phyloP scores from a whole-genome alignment of 2,888 invertebrate species.

The Itoplectis maculator region DNA sequence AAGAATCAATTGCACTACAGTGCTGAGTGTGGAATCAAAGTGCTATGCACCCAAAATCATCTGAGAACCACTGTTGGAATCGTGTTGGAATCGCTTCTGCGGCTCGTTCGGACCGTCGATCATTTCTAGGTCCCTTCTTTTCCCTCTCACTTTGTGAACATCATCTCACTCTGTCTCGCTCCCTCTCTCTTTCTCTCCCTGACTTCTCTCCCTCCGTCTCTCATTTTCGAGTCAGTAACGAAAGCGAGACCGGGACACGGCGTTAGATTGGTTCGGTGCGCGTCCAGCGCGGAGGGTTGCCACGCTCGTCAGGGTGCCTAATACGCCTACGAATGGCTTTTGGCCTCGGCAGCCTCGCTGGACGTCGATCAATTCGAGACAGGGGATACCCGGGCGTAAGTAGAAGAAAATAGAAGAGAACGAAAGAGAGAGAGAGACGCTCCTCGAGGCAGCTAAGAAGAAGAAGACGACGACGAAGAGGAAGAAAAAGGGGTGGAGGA shows the following conservation, averaged over 20 bases:
- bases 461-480: slow-evolving; percentile 32
- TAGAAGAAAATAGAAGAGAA: slow-evolving; percentile 21
- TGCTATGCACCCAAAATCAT: background rate
- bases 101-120: slow-evolving; percentile 76
- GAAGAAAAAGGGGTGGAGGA: background rate
- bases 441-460: background rate
- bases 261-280: slow-evolving; percentile 58
- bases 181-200: slow-evolving; percentile 39
- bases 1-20: no score
- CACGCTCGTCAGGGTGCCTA: slow-evolving; percentile 68
- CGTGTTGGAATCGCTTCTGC: slow-evolving; percentile 67
- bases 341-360: slow-evolving; percentile 59
- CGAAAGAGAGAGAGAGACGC: slow-evolving; percentile 12
- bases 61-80: slow-evolving; percentile 73
- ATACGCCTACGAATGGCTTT: slow-evolving; percentile 69
- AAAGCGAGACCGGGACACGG: slow-evolving; percentile 48
- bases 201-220: slow-evolving; percentile 33
- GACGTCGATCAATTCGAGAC: slow-evolving; percentile 67
- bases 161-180: slow-evolving; percentile 37
- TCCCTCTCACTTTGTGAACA: slow-evolving; percentile 54
- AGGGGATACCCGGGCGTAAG: background rate
- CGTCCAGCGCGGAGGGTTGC: slow-evolving; percentile 63
- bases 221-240: slow-evolving; percentile 52
- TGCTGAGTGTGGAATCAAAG: no score
- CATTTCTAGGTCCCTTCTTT: slow-evolving; percentile 72